Conservation (phyloP, 2,797 vertebrate species). For the Dicrostonyx torquatus region DNA sequence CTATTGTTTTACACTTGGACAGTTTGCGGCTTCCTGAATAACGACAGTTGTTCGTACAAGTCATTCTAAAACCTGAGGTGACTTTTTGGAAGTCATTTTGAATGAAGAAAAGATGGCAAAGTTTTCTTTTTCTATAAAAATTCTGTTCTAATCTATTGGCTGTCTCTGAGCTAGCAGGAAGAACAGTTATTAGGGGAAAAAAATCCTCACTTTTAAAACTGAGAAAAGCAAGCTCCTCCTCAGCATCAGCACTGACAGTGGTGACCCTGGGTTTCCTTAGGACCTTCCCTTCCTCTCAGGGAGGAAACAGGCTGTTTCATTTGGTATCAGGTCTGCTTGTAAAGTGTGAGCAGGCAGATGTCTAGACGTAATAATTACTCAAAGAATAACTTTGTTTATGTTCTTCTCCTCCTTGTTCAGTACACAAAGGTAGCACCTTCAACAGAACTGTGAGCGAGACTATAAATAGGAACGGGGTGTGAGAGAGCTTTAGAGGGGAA, state of each 20-base stretch:
- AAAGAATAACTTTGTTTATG: constrained; percentile 50
- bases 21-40: constrained; percentile 16
- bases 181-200: constrained; percentile 4
- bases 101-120: constrained; percentile 37
- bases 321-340: neutral
- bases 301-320: constrained; percentile 23
- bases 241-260: constrained; percentile 23
- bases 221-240: constrained; percentile 16
- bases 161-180: constrained; percentile 8
- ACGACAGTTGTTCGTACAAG: neutral
- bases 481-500: neutral
- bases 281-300: neutral
- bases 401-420: constrained; percentile 20
- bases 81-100: constrained; percentile 45
- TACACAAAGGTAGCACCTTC: constrained; percentile 13
- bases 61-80: constrained; percentile 44
- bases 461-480: constrained; percentile 8
- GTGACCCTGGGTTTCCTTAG: neutral
- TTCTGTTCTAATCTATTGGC: constrained; percentile 51
- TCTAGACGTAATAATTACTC: constrained; percentile 21
- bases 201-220: constrained; percentile 44
- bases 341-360: neutral
- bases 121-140: neutral
- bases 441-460: neutral
- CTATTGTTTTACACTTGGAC: constrained; percentile 52